Conservation (phyloP, 2,113 vertebrate genomes). For the Todiramphus saurophagus region DNA sequence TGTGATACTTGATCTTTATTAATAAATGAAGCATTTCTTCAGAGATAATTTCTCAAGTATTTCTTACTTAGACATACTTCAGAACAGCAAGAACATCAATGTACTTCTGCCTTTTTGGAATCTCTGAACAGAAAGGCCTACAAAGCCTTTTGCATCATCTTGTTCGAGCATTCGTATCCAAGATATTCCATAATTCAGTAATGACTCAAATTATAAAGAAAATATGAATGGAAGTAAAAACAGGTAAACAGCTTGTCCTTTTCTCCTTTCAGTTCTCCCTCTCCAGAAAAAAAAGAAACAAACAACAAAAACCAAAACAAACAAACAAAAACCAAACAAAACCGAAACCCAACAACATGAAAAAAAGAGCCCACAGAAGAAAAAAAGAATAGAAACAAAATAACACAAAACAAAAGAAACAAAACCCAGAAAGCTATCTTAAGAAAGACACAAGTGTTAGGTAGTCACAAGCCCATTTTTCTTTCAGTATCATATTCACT, state of each 20-base stretch:
- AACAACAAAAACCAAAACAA: background rate
- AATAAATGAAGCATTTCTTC: background rate
- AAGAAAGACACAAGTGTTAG: background rate
- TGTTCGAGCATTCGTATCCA: background rate
- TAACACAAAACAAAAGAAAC: background rate
- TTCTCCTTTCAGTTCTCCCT: background rate
- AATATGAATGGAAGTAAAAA: background rate
- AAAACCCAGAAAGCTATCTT: background rate
- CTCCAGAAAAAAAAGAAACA: background rate
- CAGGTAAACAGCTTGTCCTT: background rate
- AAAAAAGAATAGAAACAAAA: background rate
- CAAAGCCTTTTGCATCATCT: background rate
- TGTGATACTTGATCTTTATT: background rate
- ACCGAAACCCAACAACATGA: background rate
- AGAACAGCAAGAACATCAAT: background rate
- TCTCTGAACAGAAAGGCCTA: background rate
- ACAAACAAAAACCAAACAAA: background rate
- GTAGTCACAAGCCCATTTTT: background rate
- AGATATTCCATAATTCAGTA: background rate
- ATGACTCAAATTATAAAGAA: background rate
- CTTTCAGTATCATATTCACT: background rate
- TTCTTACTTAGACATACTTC: background rate
- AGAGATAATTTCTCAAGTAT: background rate
- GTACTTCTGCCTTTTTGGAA: background rate
- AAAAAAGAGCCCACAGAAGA: fast-evolving